Evolutionary conservation across 1,140 invertebrate genomes (phyloP), one percentile per base, ranked within the genome.

Genomic region (Euura lappo): DNA sequence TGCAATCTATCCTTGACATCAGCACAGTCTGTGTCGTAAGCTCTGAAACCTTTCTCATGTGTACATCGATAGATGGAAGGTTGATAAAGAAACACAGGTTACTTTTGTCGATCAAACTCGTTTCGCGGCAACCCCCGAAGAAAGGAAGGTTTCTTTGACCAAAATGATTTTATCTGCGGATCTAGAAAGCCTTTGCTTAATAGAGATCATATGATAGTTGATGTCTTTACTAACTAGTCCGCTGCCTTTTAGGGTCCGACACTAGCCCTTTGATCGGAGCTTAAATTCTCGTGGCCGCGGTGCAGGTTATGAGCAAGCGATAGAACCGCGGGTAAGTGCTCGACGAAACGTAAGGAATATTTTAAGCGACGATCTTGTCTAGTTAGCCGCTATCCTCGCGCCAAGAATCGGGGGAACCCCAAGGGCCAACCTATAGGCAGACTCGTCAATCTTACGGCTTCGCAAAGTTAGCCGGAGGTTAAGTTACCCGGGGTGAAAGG

Each of bases 51-150:
- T 74, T 79, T 78, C 79, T 79, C 78, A 80, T 81, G 71, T 72
- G 76, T 79, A 79, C 81, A 81, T 83, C 82, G 75, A 65, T 69
- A 80, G 81, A 84, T 82, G 81, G 79, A 82, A 83, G 81, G 81
- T 80, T 69, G 76, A n/a, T 11, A n/a, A n/a, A 60, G 51, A 60
- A 11, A 60, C 10, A 60, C 51, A n/a, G 8, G 51, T 60, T n/a
- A 60, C 51, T n/a, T 60, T 60, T 60, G 51, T 60, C 51, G 51
- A 60, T 8, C 4, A n/a, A 60, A 60, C 8, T n/a, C 51, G 51
- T 60, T 60, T 10, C 51, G 4, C 51, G 2, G 51, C n/a, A n/a
- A n/a, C n/a, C 8, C 8, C n/a, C n/a, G 8, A n/a, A 75, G 71
- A 77, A 76, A 69, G 72, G 67, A 74, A 68, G 28, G 66, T 68